Conservation (phyloP, 2,888 invertebrate species). For the Globia sparganii region DNA sequence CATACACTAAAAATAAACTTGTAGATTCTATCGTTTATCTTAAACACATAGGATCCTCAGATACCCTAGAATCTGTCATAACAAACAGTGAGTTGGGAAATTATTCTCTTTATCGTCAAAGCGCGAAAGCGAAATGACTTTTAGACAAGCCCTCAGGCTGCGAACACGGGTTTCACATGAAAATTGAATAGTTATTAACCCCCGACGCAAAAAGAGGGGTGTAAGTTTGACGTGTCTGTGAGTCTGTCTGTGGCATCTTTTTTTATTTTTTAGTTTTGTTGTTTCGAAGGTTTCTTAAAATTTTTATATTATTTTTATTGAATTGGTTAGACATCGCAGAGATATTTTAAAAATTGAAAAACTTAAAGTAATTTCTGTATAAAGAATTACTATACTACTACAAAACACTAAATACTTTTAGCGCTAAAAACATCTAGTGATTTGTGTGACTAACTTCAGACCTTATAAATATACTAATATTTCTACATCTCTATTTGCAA, state of each 20-base stretch:
- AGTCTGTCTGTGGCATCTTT: no score
- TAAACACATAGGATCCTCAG: neutral
- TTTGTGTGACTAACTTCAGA: neutral
- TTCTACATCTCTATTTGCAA: neutral
- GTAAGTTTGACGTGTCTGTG: no score
- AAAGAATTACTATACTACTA: neutral
- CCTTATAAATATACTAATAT: no score
- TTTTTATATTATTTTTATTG: no score
- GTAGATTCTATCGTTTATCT: no score
- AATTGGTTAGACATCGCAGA: neutral
- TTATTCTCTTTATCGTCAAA: neutral
- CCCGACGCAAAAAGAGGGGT: no score
- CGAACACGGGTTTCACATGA: neutral
- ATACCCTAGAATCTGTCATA: neutral
- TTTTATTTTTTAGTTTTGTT: no score
- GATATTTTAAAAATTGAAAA: neutral
- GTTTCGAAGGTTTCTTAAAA: no score
- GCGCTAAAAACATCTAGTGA: neutral
- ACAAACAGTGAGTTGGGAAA: neutral
- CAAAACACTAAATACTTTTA: neutral
- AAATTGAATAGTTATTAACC: neutral
- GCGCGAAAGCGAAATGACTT: neutral
- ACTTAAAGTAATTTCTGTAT: no score
- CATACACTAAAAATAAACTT: no score
- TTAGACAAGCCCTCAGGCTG: neutral